Evolutionary conservation across 2,888 invertebrate species (phyloP).

Genomic region (Troglohyphantes excavatus): DNA sequence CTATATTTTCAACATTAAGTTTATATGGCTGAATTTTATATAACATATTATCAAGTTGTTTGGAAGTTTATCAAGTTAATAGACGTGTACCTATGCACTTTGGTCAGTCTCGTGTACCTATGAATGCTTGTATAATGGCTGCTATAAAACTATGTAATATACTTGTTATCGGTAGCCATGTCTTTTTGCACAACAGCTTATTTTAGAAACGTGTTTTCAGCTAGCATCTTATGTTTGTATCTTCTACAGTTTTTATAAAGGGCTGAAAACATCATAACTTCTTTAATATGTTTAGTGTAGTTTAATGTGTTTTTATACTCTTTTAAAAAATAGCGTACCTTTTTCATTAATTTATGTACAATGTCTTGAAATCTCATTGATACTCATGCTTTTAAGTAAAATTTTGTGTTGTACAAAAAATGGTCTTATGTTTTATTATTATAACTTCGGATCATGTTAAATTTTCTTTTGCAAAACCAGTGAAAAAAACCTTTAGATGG

Average conservation of each 20-base stretch:
- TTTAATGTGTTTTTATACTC: conserved; percentile 69
- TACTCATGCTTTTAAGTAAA: conserved; percentile 70
- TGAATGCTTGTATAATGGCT: not conserved
- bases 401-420: conserved; percentile 27
- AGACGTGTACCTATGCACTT: no score
- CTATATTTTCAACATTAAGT: no score
- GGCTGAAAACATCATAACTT: conserved; percentile 71
- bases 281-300: conserved; percentile 44
- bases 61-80: no score
- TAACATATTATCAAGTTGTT: no score
- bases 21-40: no score
- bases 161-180: conserved; percentile 10
- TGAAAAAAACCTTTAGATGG: no score
- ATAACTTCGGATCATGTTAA: no score
- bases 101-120: no score
- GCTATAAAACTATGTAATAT: conserved; percentile 35
- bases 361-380: conserved; percentile 37
- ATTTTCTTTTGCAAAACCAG: not conserved
- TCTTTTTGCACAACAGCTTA: conserved; percentile 17
- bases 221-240: conserved; percentile 36
- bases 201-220: conserved; percentile 53
- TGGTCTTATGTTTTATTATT: no score
- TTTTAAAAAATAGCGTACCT: conserved; percentile 46
- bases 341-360: conserved; percentile 52
- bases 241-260: conserved; percentile 30